Evolutionary conservation across 2,888 invertebrate genomes (phyloP).

Genomic region (Xestia sexstrigata): DNA sequence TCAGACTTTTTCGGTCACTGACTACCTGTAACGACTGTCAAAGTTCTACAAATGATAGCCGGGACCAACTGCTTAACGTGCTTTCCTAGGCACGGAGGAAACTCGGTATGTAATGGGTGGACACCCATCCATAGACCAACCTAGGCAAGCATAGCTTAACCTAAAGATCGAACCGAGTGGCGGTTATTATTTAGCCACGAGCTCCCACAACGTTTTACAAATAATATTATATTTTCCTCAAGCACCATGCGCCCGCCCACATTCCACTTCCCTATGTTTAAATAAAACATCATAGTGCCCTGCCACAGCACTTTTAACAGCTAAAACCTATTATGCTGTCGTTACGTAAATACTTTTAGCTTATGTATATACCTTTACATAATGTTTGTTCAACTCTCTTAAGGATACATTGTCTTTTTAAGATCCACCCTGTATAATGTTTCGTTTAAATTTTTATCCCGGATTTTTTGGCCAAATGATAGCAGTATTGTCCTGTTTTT

Average conservation of each 20-base stretch:
- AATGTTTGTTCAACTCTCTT: slow-evolving; percentile 69
- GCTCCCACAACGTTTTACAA: not conserved
- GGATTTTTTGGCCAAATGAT: slow-evolving; percentile 34
- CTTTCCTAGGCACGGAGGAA: too few relatives aligned
- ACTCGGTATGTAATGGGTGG: too few relatives aligned
- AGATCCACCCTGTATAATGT: slow-evolving; percentile 37
- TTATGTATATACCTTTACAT: slow-evolving; percentile 74
- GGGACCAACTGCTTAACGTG: too few relatives aligned
- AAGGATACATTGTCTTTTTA: slow-evolving; percentile 56
- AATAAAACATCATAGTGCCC: slow-evolving; percentile 58
- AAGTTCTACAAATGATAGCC: too few relatives aligned
- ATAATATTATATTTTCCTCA: not conserved
- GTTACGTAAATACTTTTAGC: slow-evolving; percentile 82
- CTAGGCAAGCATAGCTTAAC: too few relatives aligned
- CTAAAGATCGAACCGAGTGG: too few relatives aligned
- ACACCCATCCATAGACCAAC: too few relatives aligned
- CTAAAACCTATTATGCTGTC: slow-evolving; percentile 77
- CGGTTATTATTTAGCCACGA: too few relatives aligned
- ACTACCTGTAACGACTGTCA: too few relatives aligned
- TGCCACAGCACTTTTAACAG: slow-evolving; percentile 72
- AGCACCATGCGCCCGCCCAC: not conserved
- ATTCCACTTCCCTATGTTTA: slow-evolving; percentile 33
- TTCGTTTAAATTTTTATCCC: slow-evolving; percentile 38
- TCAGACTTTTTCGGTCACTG: too few relatives aligned
- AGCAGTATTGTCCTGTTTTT: slow-evolving; percentile 26